These are phyloP conservation scores for Lamellibrachia columna DNA, from an alignment of 2,888 invertebrate genomes.

Conservation along the genomic window DNA sequence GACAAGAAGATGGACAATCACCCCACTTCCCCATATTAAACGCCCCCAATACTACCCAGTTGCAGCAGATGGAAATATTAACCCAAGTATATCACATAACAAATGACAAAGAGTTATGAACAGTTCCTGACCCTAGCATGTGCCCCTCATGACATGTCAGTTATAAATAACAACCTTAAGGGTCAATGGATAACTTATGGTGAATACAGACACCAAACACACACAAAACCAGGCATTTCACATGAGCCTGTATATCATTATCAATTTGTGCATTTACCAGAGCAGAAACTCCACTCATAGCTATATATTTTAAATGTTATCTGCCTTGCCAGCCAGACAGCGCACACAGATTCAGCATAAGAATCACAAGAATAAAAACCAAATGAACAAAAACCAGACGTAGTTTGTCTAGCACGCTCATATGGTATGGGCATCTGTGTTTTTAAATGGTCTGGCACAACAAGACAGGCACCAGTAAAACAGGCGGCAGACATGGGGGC, in stretches of 20 bases:
- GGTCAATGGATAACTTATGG: too few relatives aligned
- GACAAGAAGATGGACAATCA: too few relatives aligned
- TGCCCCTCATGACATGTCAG: too few relatives aligned
- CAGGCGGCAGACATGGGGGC: not conserved
- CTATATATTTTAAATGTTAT: not conserved
- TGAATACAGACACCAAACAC: too few relatives aligned
- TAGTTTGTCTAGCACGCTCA: not conserved
- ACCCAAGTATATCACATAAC: too few relatives aligned
- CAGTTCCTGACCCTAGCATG: too few relatives aligned
- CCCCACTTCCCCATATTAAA: too few relatives aligned
- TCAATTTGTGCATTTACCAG: not conserved
- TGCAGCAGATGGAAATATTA: too few relatives aligned
- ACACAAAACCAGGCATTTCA: not conserved
- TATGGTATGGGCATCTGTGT: not conserved
- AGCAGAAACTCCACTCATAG: not conserved
- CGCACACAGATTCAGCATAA: not conserved
- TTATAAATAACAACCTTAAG: too few relatives aligned
- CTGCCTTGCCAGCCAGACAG: not conserved
- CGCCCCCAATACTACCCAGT: too few relatives aligned
- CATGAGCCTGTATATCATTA: not conserved
- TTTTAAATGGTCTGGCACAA: not conserved
- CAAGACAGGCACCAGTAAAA: not conserved
- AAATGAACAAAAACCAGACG: not conserved
- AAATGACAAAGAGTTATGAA: too few relatives aligned
- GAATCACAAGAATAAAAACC: not conserved